Conservation (phyloP, 2,888 invertebrate species). For the Coenonympha glycerion region DNA sequence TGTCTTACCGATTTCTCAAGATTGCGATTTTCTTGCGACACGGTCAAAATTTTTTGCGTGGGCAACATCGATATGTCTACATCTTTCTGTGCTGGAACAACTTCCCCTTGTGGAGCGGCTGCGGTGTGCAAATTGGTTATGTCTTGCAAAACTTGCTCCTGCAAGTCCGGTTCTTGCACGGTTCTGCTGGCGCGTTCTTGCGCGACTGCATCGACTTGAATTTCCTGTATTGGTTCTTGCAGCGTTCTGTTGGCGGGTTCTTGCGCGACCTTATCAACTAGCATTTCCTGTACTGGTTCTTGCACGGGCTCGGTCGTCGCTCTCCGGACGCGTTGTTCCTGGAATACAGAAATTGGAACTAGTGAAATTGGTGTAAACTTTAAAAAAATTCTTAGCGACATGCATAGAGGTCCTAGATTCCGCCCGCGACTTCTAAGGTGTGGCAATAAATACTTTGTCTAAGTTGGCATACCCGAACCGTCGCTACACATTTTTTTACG, state of each 20-base stretch:
- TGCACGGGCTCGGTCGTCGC: background rate
- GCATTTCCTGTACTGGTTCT: background rate
- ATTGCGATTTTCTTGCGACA: conserved; percentile 37
- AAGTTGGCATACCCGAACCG: too few relatives aligned
- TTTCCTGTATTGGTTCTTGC: background rate
- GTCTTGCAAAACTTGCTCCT: background rate
- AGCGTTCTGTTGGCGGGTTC: too few relatives aligned
- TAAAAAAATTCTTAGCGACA: too few relatives aligned
- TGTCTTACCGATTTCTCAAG: conserved; percentile 23
- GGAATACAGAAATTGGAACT: too few relatives aligned
- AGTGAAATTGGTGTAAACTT: too few relatives aligned
- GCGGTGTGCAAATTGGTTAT: background rate
- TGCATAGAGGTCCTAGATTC: too few relatives aligned
- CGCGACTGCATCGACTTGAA: background rate
- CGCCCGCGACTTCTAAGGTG: too few relatives aligned
- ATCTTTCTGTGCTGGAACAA: conserved; percentile 26
- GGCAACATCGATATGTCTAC: conserved; percentile 44
- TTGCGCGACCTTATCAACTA: background rate
- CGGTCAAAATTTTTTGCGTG: conserved; percentile 47
- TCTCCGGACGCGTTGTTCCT: background rate
- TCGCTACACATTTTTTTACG: too few relatives aligned
- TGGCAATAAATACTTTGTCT: too few relatives aligned
- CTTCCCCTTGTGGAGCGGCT: conserved; percentile 16
- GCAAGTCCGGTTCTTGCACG: conserved; percentile 14
- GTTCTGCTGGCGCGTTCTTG: background rate